Evolutionary conservation across 2,113 vertebrate genomes (phyloP).

Genomic region (Peromyscus maniculatus): DNA sequence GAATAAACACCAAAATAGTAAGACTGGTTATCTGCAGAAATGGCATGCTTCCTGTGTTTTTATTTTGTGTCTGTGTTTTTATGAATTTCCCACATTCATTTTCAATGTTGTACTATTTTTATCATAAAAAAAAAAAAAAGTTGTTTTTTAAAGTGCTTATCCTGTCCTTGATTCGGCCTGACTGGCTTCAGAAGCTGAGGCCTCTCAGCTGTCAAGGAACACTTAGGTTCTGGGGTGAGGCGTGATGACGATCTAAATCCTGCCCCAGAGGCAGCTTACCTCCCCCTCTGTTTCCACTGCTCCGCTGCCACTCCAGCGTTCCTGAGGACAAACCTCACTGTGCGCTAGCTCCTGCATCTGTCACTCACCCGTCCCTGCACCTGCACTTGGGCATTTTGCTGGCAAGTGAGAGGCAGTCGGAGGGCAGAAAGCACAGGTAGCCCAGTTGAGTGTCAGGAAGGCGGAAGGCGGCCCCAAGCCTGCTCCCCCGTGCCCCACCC

Average conservation of each 20-base stretch:
- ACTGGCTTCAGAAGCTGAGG: not conserved
- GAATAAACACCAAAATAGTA: slow-evolving; percentile 53
- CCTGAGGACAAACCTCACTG: not conserved
- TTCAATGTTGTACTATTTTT: not conserved
- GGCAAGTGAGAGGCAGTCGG: not conserved
- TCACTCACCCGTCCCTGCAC: not conserved
- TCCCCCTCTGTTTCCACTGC: not conserved
- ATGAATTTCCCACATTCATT: slow-evolving; percentile 25
- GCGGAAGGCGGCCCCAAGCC: not conserved
- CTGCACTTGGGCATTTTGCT: not conserved
- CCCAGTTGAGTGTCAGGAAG: not conserved
- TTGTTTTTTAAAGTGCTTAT: not conserved
- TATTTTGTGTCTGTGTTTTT: not conserved
- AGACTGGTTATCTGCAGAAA: not conserved
- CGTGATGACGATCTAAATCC: not conserved
- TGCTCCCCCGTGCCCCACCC: not conserved
- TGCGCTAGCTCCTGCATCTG: not conserved
- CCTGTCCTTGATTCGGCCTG: not conserved
- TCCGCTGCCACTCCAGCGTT: not conserved
- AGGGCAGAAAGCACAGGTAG: not conserved
- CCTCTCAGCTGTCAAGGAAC: not conserved
- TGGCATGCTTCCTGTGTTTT: not conserved
- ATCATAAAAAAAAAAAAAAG: too few species aligned
- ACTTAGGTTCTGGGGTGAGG: not conserved
- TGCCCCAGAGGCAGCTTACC: not conserved